Percentiles rank a stretch among this genome's conserved stretches.
These are phyloP conservation scores for Caenorhabditis macrosperma DNA, from an alignment of 2,888 invertebrate species.

Conservation along the genomic window DNA sequence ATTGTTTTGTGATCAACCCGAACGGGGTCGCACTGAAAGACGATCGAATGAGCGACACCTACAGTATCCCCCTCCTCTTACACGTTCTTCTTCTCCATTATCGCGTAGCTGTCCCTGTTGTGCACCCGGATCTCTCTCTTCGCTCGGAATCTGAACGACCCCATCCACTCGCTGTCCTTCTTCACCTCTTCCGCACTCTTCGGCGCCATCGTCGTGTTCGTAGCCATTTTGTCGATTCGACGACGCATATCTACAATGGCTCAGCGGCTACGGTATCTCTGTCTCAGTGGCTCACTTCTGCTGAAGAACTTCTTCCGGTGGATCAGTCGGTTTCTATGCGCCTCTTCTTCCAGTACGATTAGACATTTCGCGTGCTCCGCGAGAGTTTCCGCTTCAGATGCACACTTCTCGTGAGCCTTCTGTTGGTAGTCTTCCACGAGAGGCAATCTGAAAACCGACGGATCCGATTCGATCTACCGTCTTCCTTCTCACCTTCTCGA, in stretches of 20 bases:
- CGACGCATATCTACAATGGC: constrained; percentile 36
- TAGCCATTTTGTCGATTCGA: constrained; percentile 33
- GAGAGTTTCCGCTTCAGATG: constrained; percentile 58
- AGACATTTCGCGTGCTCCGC: constrained; percentile 67
- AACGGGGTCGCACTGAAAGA: constrained; percentile 24
- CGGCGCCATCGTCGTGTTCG: constrained; percentile 37
- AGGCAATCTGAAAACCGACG: constrained; percentile 38
- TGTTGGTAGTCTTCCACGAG: constrained; percentile 46
- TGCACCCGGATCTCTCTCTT: constrained; percentile 51
- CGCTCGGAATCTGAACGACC: constrained; percentile 46
- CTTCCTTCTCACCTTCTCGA: constrained; percentile 43
- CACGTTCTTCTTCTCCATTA: constrained; percentile 39
- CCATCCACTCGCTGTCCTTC: constrained; percentile 40
- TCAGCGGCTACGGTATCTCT: no score
- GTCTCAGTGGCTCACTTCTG: constrained; percentile 46
- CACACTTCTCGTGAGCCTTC: constrained; percentile 55
- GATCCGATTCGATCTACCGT: neutral
- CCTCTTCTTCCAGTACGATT: constrained; percentile 50
- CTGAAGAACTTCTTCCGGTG: constrained; percentile 33
- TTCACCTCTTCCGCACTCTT: constrained; percentile 9
- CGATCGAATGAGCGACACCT: neutral
- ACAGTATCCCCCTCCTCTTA: neutral
- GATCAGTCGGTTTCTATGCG: constrained; percentile 36
- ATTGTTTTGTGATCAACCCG: constrained; percentile 41
- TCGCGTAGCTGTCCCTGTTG: constrained; percentile 30